Evolutionary conservation across 2,113 vertebrate species (phyloP).

Genomic region (Acrocephalus arundinaceus): DNA sequence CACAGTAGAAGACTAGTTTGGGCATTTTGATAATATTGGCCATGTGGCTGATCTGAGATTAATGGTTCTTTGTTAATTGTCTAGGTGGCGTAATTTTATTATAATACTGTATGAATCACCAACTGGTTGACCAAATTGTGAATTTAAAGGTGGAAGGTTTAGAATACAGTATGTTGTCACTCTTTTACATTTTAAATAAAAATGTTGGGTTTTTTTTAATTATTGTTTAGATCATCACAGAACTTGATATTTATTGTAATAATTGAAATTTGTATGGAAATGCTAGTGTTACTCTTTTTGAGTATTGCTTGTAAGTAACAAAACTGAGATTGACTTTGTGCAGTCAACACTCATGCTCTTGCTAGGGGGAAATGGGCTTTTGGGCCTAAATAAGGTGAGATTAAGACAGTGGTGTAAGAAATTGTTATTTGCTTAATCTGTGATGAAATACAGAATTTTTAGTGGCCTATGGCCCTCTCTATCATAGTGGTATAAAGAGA

Average conservation of each 20-base stretch:
- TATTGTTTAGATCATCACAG: slow-evolving; percentile 2
- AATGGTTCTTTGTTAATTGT: slow-evolving; percentile 51
- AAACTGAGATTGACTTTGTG: background rate
- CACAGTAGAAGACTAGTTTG: slow-evolving; percentile 1
- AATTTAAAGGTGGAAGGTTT: slow-evolving; percentile 48
- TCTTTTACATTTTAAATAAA: slow-evolving; percentile 69
- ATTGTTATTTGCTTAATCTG: background rate
- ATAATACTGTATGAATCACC: slow-evolving; percentile 61
- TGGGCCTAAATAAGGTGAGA: background rate
- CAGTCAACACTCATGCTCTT: background rate
- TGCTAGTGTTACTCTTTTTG: background rate
- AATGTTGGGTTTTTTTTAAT: slow-evolving; percentile 14
- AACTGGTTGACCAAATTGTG: slow-evolving; percentile 20
- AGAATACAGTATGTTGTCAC: background rate
- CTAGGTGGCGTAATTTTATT: slow-evolving; percentile 55
- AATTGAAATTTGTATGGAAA: background rate
- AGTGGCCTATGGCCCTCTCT: background rate
- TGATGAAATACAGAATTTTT: background rate
- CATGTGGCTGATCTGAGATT: slow-evolving; percentile 8
- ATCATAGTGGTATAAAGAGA: background rate
- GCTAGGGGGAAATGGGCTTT: background rate
- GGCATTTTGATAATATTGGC: slow-evolving; percentile 37
- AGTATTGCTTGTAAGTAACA: background rate
- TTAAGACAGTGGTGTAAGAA: background rate
- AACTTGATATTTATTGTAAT: slow-evolving; percentile 17